phyloP scores from a whole-genome alignment of 1,140 invertebrate genomes.

The Nasonia longicornis region DNA sequence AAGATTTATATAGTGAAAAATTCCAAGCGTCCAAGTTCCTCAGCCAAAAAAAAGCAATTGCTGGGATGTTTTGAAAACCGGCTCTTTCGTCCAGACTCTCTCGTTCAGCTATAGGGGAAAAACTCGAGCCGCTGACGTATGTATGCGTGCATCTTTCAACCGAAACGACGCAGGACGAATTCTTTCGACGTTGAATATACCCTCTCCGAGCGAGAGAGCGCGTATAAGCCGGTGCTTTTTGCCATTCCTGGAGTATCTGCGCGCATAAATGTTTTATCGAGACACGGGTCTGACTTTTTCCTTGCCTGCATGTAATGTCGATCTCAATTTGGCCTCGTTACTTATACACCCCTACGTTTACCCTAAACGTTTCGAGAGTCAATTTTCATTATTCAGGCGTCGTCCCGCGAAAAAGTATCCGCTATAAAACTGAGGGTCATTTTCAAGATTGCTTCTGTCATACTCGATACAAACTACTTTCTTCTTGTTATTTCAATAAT shows the following conservation, averaged over 20 bases:
- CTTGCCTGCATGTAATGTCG: not conserved
- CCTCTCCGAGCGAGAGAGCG: not conserved
- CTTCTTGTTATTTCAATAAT: not conserved
- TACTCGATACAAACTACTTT: too few species aligned
- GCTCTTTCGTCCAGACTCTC: too few species aligned
- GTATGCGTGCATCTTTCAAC: not conserved
- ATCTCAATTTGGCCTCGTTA: not conserved
- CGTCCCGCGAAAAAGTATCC: not conserved
- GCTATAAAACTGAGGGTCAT: not conserved
- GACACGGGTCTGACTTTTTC: not conserved
- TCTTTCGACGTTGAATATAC: not conserved
- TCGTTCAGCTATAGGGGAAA: not conserved
- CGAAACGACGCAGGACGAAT: not conserved
- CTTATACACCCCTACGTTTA: not conserved
- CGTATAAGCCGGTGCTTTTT: not conserved
- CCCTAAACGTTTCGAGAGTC: not conserved
- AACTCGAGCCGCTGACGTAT: not conserved
- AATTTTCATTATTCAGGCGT: not conserved
- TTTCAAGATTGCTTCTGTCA: not conserved
- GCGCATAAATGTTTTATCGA: constrained; percentile 1
- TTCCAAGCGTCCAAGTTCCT: too few species aligned
- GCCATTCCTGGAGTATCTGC: not conserved
- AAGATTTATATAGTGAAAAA: too few species aligned
- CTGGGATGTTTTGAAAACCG: too few species aligned
- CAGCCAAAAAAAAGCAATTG: too few species aligned